These are phyloP conservation scores for Dryocosmus kuriphilus DNA, from an alignment of 2,888 invertebrate genomes.

Conservation along the genomic window DNA sequence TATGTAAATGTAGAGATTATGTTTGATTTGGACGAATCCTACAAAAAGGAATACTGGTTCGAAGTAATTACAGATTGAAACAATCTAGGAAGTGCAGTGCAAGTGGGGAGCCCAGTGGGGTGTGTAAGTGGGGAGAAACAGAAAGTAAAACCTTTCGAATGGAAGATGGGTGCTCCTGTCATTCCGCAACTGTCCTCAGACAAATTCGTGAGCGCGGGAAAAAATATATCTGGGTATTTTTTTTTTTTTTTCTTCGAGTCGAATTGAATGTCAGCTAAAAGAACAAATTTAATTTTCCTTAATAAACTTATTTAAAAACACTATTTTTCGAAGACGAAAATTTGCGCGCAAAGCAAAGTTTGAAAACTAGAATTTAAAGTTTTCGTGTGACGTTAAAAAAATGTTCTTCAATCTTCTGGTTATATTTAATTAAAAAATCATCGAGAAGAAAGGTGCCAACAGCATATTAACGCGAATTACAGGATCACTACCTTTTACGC, in stretches of 20 bases:
- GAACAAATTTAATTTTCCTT: background rate
- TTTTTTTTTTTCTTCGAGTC: background rate
- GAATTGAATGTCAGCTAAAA: background rate
- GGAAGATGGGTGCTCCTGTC: conserved; percentile 40
- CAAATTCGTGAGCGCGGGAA: conserved; percentile 20
- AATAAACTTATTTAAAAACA: background rate
- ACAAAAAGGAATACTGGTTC: background rate
- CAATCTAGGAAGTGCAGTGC: conserved; percentile 23
- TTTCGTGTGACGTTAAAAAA: background rate
- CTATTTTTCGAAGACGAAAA: background rate
- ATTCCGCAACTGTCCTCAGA: conserved; percentile 20
- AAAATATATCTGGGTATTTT: background rate
- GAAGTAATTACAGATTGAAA: background rate
- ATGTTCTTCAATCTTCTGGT: background rate
- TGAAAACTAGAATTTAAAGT: background rate
- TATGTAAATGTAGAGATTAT: no score
- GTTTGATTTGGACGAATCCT: no score
- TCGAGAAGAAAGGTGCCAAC: background rate
- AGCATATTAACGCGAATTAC: background rate
- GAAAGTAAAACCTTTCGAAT: conserved; percentile 64
- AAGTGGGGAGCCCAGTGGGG: conserved; percentile 29
- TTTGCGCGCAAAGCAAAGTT: conserved; percentile 16
- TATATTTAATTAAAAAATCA: background rate
- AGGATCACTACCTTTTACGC: background rate
- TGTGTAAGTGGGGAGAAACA: conserved; percentile 60